These are phyloP conservation scores for Podarcis raffonei DNA, from an alignment of 2,113 vertebrate species.

Conservation along the genomic window DNA sequence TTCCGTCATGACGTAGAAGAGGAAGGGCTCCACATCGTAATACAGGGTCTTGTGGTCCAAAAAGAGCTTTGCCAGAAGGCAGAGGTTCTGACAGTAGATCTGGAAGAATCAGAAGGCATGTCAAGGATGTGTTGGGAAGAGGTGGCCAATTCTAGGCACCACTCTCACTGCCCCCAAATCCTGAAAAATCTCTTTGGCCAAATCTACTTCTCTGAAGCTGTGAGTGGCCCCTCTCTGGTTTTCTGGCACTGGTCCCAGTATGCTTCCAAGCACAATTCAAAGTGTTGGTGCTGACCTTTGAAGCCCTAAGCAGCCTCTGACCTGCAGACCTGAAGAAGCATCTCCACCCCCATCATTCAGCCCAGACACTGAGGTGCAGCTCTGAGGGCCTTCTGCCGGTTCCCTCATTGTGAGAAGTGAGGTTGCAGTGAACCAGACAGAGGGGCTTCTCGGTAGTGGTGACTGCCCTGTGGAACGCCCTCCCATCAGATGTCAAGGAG, in stretches of 20 bases:
- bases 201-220: background rate
- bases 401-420: no score
- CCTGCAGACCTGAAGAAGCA: no score
- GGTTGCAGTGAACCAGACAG: no score
- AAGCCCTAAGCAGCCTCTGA: no score
- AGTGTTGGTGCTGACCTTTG: no score
- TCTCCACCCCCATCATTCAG: no score
- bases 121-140: background rate
- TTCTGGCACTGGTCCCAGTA: background rate
- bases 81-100: conserved; percentile 99
- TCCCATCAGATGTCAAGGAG: no score
- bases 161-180: background rate
- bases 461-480: no score
- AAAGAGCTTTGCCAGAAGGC: conserved; percentile 97
- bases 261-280: no score
- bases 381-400: no score
- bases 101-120: conserved; percentile 61
- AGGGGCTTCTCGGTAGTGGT: no score
- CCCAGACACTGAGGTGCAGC: no score
- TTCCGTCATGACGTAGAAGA: conserved; percentile 99
- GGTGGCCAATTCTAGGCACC: background rate
- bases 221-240: background rate
- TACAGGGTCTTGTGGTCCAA: conserved; percentile 98
- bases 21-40: conserved; percentile 98
- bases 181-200: background rate